Evolutionary conservation across 1,140 invertebrate genomes (phyloP), one percentile per base, ranked within the genome.

Genomic region (Drosophila sechellia): DNA sequence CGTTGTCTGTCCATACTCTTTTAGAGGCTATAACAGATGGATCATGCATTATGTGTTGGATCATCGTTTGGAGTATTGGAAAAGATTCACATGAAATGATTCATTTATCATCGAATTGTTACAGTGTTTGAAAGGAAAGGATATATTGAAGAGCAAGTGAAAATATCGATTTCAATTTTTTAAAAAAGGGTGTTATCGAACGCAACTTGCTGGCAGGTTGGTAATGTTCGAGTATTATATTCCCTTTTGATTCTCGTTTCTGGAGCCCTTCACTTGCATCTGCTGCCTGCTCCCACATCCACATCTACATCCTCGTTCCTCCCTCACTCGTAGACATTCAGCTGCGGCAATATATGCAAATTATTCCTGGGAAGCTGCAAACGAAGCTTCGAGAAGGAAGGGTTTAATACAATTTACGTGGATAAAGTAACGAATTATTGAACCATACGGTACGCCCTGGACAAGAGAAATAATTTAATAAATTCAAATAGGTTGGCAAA

Each of bases 321-420:
- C 40, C 45, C 27, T 40, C 73, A 45, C 54, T 46, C 31, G 39
- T 71, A 43, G 43, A 42, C 54, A 17, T 71, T 40, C 31, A 50
- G 56, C 72, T 73, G 61, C 34, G 37, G 35, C 71, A 68, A 68
- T 60, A 58, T 57, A 70, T 70, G 68, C 68, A 70, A 70, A 70
- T 70, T 70, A 70, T 57, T 70, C 64, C 52, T 13, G 64, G 27
- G 66, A 69, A 68, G 61, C 49, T 55, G 49, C 25, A 15, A n/a
- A 2, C 40, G 12, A 43, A 37, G 11, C 31, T 46, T 12, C 25
- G n/a, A 59, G n/a, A 13, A 49, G 22, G 2, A 35, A 35, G 22
- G 4, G 27, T 48, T 49, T 70, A 70, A 70, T 70, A 42, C 52
- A 56, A 70, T 70, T 70, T 70, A 20, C 52, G 37, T 49, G 64